Base-by-base conservation (phyloP, 1,140 invertebrate species). In the Zaprionus capensis region DNA sequence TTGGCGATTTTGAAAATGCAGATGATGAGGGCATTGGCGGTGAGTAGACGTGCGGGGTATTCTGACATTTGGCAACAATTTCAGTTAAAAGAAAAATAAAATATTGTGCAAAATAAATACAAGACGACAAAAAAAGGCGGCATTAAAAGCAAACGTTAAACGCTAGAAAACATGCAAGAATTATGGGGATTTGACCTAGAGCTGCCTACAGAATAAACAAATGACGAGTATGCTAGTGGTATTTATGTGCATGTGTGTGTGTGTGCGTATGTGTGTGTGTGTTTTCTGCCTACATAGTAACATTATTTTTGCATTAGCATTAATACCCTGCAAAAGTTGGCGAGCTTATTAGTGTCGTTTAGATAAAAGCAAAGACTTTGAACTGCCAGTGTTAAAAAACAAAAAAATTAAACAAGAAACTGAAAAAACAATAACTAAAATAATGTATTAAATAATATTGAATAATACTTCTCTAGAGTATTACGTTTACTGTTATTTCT, bases 21-120 rank as follows among this genome's bases (percentile, higher is more conserved):
- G 80, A 87, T 28, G 84, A 88, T 55, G 84, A 88, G 63, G 84
- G 84, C 58, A 90, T 88, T 81, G 84, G 84, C 78, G 84, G 84
- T 87, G 58, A 87, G 84, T 70, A 28, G 22, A 22, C 6, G 9
- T 58, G 22, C 46, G 69, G 68, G 67, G 75, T 78, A 6, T 44
- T 44, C 17, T 44, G 55, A 14, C 26, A 64, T 61, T 62, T 31
- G 76, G 76, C 77, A 67, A 55, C 56, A 38, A 69, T 76, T 46
- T 46, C 9, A 55, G 36, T 36, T 31, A 15, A 53, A 53, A 31
- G 15, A 34, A 34, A 28, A 55, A 26, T 26, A 51, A 59, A 62
- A 66, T 70, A 44, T 76, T 82, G 80, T 69, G 80, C 63, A 82
- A 79, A 82, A 55, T 66, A 78, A 68, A 78, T 79, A 77, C 44